phyloP scores from a whole-genome alignment of 2,113 vertebrate species.

The Centropus unirufus region DNA sequence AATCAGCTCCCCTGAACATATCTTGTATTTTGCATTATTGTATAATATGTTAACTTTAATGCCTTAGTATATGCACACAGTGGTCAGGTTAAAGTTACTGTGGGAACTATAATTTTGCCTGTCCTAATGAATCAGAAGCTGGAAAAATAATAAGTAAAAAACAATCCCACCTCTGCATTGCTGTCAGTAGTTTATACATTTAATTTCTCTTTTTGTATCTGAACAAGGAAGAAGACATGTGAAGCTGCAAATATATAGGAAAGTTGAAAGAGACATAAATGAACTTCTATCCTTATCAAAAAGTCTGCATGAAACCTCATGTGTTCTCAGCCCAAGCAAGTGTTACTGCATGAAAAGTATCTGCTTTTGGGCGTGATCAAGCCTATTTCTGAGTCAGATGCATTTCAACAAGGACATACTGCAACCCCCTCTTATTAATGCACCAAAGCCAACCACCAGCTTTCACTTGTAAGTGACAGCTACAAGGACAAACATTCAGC shows the following conservation, averaged over 20 bases:
- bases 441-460: not conserved
- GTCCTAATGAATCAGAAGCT: not conserved
- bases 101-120: not conserved
- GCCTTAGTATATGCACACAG: not conserved
- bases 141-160: slow-evolving; percentile 7
- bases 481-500: not conserved
- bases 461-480: not conserved
- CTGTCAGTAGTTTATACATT: not conserved
- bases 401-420: not conserved
- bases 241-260: rapidly evolving
- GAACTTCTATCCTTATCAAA: not conserved
- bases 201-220: not conserved
- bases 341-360: not conserved
- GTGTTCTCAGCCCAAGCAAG: not conserved
- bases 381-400: not conserved
- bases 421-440: not conserved
- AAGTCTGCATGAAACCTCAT: not conserved
- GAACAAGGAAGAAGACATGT: not conserved
- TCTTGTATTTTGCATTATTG: not conserved
- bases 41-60: slow-evolving; percentile 3
- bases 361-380: not conserved
- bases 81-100: not conserved
- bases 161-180: not conserved
- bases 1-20: not conserved
- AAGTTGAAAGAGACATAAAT: not conserved